phyloP scores from a whole-genome alignment of 2,113 vertebrate genomes.

The Bungarus multicinctus region DNA sequence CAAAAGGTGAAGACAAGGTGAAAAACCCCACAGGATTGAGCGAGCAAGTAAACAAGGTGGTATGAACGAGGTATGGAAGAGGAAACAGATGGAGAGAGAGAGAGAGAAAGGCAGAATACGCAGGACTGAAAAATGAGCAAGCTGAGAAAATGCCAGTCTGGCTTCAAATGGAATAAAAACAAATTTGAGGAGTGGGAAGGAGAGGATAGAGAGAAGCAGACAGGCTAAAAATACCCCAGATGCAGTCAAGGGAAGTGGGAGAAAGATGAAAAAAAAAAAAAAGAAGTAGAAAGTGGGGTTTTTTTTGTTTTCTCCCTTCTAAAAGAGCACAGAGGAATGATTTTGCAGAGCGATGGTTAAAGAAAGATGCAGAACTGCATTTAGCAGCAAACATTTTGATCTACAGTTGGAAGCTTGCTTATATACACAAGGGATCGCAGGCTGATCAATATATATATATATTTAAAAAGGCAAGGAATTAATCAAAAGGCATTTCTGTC shows the following conservation, averaged over 20 bases:
- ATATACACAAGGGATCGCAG: no score
- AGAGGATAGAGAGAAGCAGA: not conserved
- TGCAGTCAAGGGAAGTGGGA: not conserved
- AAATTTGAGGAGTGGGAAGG: not conserved
- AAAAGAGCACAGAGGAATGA: not conserved
- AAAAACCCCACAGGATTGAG: not conserved
- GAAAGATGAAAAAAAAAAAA: not conserved
- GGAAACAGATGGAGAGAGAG: conserved; percentile 14
- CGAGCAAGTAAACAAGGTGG: not conserved
- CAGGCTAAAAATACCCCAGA: not conserved
- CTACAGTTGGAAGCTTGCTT: not conserved
- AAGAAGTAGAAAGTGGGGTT: not conserved
- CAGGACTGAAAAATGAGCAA: conserved; percentile 1
- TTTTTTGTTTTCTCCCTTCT: no score
- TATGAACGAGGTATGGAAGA: not conserved
- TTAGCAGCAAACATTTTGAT: not conserved
- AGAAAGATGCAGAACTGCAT: not conserved
- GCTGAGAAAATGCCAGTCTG: not conserved
- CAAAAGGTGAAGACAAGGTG: no score
- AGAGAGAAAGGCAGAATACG: not conserved
- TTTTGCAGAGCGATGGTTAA: not conserved
- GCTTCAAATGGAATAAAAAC: not conserved
- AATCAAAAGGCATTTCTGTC: not conserved
- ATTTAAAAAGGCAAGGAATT: not conserved
- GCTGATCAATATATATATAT: no score